These are phyloP conservation scores for Syrmaticus mikado DNA, from an alignment of 2,113 vertebrate species.

Conservation along the genomic window DNA sequence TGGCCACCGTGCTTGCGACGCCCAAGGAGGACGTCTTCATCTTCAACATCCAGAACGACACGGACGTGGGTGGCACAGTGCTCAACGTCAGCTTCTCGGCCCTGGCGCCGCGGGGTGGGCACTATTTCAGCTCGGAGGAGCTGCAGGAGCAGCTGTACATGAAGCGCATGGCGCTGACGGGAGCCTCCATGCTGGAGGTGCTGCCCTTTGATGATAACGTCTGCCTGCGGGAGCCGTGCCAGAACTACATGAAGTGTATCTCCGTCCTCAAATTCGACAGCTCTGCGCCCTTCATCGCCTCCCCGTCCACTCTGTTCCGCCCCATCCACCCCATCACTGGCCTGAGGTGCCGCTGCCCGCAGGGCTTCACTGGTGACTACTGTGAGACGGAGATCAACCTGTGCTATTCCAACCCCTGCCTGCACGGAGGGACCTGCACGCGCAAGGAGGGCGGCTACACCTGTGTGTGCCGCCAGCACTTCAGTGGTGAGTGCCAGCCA, in stretches of 20 bases:
- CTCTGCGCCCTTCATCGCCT: constrained; percentile 95
- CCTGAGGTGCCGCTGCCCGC: constrained; percentile 94
- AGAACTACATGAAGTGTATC: constrained; percentile 99
- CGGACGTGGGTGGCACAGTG: constrained; percentile 86
- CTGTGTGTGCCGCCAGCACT: constrained; percentile 91
- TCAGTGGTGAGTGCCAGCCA: constrained; percentile 84
- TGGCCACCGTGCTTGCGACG: constrained; percentile 90
- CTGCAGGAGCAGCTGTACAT: constrained; percentile 98
- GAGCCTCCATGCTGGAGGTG: constrained; percentile 93
- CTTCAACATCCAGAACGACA: constrained; percentile 97
- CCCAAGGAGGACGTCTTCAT: constrained; percentile 95
- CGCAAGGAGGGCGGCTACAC: constrained; percentile 94
- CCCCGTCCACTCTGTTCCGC: constrained; percentile 92
- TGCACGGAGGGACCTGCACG: constrained; percentile 90
- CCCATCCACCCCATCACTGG: constrained; percentile 97
- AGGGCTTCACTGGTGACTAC: constrained; percentile 97
- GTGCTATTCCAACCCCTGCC: constrained; percentile 97
- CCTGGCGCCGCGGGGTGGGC: constrained; percentile 82
- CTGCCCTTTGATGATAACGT: constrained; percentile 98
- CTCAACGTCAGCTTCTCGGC: constrained; percentile 97
- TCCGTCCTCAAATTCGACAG: constrained; percentile 97
- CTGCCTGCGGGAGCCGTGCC: constrained; percentile 95
- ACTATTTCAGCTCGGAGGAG: constrained; percentile 94
- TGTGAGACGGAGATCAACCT: constrained; percentile 97
- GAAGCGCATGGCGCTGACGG: constrained; percentile 89